These are phyloP conservation scores for Enteromius viviparus DNA, from an alignment of 2,797 vertebrate genomes.

Conservation along the genomic window DNA sequence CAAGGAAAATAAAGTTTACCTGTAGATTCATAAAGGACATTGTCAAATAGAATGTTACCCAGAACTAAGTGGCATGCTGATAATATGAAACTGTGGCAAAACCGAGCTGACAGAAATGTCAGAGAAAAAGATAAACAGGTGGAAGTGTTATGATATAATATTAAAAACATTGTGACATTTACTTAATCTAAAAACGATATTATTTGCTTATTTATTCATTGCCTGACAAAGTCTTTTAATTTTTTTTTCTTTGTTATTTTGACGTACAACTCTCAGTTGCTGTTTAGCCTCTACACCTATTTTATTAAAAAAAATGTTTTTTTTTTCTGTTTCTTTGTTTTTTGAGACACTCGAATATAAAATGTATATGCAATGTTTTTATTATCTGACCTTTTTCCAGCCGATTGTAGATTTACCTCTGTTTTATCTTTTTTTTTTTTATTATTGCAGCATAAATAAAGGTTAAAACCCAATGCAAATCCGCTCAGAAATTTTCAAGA, in stretches of 20 bases:
- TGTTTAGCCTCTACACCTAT: background rate
- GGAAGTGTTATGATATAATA: background rate
- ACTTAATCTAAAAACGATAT: background rate
- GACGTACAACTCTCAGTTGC: constrained; percentile 4
- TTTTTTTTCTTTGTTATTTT: background rate
- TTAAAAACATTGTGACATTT: constrained; percentile 1
- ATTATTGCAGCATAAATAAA: constrained; percentile 7
- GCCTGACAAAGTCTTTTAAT: background rate
- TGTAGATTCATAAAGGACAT: background rate
- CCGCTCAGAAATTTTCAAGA: constrained; percentile 13
- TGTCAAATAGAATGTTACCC: background rate
- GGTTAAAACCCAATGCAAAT: constrained; percentile 16
- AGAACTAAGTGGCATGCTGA: background rate
- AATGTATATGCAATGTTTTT: background rate
- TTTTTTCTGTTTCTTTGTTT: background rate
- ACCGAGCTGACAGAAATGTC: background rate
- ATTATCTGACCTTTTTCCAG: background rate
- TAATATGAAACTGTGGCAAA: background rate
- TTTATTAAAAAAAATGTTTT: constrained; percentile 14
- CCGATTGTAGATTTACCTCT: background rate
- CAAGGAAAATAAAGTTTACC: background rate
- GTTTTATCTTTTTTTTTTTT: background rate
- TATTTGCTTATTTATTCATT: constrained; percentile 9
- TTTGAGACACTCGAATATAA: background rate
- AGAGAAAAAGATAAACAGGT: background rate